Evolutionary conservation across 2,113 vertebrate genomes (phyloP).

Genomic region (Natator depressus): DNA sequence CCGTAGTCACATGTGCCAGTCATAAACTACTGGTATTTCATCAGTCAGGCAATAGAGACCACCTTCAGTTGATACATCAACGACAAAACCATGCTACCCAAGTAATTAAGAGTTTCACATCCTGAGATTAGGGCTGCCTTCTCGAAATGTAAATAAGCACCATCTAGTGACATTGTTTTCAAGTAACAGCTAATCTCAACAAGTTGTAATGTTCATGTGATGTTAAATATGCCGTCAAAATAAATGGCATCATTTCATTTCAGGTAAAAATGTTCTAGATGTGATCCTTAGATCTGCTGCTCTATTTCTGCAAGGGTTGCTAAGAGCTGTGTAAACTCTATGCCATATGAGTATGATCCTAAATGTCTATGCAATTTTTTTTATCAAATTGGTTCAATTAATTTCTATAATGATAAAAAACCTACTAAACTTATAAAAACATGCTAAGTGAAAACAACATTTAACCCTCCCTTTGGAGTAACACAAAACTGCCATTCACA

Average conservation of each 20-base stretch:
- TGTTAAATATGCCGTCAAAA: not conserved
- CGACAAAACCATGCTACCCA: not conserved
- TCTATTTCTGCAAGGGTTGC: not conserved
- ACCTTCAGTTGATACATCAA: not conserved
- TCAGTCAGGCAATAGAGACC: not conserved
- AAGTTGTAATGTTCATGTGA: not conserved
- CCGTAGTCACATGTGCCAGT: not conserved
- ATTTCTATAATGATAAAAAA: constrained; percentile 52
- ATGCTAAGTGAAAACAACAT: constrained; percentile 57
- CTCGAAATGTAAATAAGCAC: constrained; percentile 37
- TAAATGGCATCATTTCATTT: not conserved
- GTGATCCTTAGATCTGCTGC: not conserved
- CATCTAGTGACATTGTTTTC: not conserved
- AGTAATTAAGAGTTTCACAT: not conserved
- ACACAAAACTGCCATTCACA: constrained; percentile 69
- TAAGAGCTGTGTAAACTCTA: constrained; percentile 30
- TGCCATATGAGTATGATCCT: constrained; percentile 48
- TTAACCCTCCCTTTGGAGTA: constrained; percentile 53
- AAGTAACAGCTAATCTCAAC: constrained; percentile 15
- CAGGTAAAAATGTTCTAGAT: not conserved
- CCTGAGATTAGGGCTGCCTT: not conserved
- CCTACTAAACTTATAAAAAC: constrained; percentile 41
- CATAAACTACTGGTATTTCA: not conserved
- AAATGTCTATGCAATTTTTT: constrained; percentile 30
- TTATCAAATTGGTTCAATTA: constrained; percentile 46